Percentiles rank a stretch among this genome's conserved stretches.
These are phyloP conservation scores for Campoletis sonorensis DNA, from an alignment of 1,140 invertebrate genomes.

Conservation along the genomic window DNA sequence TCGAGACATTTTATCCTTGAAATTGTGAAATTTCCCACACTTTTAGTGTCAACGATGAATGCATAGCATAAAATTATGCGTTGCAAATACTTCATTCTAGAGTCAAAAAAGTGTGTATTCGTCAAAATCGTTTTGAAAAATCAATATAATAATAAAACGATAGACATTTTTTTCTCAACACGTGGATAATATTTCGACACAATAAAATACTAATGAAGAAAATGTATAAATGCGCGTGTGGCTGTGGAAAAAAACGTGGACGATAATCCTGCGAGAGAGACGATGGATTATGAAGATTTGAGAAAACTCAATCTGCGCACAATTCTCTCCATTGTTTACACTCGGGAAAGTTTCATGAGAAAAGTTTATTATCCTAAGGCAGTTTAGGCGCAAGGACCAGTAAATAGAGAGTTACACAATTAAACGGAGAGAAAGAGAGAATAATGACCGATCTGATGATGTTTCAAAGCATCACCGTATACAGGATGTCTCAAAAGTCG, in stretches of 20 bases:
- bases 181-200: too few species aligned
- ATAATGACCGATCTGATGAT: slow-evolving; percentile 1
- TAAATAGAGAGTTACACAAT: slow-evolving; percentile 10
- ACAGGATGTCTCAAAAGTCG: not conserved
- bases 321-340: slow-evolving; percentile 7
- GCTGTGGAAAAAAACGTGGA: not conserved
- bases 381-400: not conserved
- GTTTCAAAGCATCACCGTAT: not conserved
- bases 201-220: too few species aligned
- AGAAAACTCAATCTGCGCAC: slow-evolving; percentile 20
- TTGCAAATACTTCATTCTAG: too few species aligned
- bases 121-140: too few species aligned
- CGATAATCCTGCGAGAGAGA: not conserved
- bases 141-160: too few species aligned
- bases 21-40: too few species aligned
- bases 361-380: not conserved
- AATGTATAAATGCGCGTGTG: too few species aligned
- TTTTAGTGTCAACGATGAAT: too few species aligned
- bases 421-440: not conserved
- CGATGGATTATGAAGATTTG: not conserved
- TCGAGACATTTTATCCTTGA: too few species aligned
- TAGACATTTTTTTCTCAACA: too few species aligned
- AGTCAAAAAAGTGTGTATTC: too few species aligned
- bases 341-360: slow-evolving; percentile 2
- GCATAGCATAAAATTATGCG: too few species aligned